These are phyloP conservation scores for Mastigias papua DNA, from an alignment of 30 jellyfish, hydroid and myxozoan species.

Conservation along the genomic window DNA sequence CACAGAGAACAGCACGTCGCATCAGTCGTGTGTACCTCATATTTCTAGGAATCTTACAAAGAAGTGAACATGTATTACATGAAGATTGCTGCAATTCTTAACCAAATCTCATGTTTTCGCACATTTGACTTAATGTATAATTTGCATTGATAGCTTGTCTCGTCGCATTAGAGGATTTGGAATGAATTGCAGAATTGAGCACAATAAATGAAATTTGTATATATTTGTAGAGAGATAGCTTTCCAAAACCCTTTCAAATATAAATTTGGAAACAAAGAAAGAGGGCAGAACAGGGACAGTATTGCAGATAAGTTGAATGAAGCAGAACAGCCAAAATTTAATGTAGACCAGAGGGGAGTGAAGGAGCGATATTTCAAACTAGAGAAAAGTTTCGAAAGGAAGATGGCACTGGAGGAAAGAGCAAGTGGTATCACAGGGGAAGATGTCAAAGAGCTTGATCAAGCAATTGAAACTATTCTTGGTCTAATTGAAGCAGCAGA, in stretches of 20 bases:
- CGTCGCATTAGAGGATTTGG: too few species aligned
- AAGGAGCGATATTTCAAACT: neutral
- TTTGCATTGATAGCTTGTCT: neutral
- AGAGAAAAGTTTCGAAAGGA: neutral
- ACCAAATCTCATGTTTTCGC: neutral
- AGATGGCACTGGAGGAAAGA: neutral
- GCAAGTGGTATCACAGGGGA: neutral
- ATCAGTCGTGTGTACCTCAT: neutral
- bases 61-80: neutral
- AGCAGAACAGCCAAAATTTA: neutral
- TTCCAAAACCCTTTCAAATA: neutral
- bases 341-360: neutral
- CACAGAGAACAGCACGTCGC: neutral
- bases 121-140: neutral
- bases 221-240: neutral
- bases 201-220: neutral
- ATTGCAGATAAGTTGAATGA: neutral
- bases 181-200: neutral
- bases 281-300: neutral
- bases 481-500: neutral
- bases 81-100: neutral
- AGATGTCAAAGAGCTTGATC: neutral
- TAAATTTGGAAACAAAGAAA: neutral
- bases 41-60: neutral
- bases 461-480: neutral